Evolutionary conservation across 2,797 vertebrate genomes (phyloP), one percentile per base, ranked within the genome.

Genomic region (Scarus forsteni): DNA sequence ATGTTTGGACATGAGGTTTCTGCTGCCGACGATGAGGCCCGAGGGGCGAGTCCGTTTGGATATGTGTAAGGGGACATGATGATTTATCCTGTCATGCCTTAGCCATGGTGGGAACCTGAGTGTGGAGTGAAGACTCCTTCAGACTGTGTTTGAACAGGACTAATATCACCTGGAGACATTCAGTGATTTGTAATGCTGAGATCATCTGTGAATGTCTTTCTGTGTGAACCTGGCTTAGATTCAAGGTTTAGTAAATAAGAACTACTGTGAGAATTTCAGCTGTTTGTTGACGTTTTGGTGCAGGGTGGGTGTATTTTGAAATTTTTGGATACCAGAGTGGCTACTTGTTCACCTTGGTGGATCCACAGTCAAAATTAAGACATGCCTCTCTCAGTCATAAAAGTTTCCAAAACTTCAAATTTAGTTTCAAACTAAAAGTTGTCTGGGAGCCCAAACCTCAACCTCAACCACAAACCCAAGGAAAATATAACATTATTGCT

Each of bases 71-170:
- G 58, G 84, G 83, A 62, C 70, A 51, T 57, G 55, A 40, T 53
- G 66, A 66, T 85, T 80, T 89, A 89, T 90, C 79, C 78, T 70
- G 75, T 86, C 84, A 79, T 88, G 90, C 66, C 86, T 62, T 75
- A 43, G 49, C 52, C 66, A 45, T 72, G 63, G 77, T 85, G 81
- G 57, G 81, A 88, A 86, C 75, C 75, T 74, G 75, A 72, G 74
- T 90, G 78, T 73, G 51, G 66, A 72, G 79, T 16, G 12, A 54
- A 79, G 77, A 56, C 85, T 77, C 83, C 51, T 50, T 64, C 57
- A 77, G 62, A 15, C 66, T 19, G 19, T 80, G 75, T 90, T 86
- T 84, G 75, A 73, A 71, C 77, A 73, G 40, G 75, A 71, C 73
- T 77, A 53, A 77, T 66, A 75, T 79, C 72, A 77, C 77, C 87